These are phyloP conservation scores for Ophiodon elongatus DNA, from an alignment of 2,113 vertebrate genomes.

Conservation along the genomic window DNA sequence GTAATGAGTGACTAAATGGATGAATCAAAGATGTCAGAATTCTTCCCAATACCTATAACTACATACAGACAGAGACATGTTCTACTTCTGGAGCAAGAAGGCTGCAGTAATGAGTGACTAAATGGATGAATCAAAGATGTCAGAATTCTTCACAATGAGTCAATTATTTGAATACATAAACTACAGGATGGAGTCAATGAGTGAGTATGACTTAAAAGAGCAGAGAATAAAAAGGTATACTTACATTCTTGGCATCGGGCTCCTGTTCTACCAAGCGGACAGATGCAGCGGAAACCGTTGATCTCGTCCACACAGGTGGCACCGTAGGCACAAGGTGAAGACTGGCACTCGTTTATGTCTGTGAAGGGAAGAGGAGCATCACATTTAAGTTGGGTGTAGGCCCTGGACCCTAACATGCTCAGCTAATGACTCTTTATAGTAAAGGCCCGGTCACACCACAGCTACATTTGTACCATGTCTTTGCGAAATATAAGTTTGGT, in stretches of 20 bases:
- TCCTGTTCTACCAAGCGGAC: slow-evolving; percentile 91
- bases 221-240: neutral
- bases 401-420: neutral
- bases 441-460: neutral
- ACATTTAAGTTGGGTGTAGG: neutral
- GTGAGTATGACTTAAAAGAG: neutral
- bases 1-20: neutral
- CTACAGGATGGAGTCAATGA: neutral
- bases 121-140: no score
- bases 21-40: no score
- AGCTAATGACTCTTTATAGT: neutral
- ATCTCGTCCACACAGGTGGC: slow-evolving; percentile 97
- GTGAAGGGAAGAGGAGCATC: neutral
- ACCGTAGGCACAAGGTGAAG: slow-evolving; percentile 94
- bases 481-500: neutral
- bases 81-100: neutral
- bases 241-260: slow-evolving; percentile 94
- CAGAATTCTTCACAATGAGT: neutral
- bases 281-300: slow-evolving; percentile 93
- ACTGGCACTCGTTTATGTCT: slow-evolving; percentile 98
- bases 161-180: neutral
- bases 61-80: no score
- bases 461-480: neutral
- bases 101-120: neutral
- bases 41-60: no score